Conservation (phyloP, 1,140 invertebrate species). For the Andricus grossulariae region DNA sequence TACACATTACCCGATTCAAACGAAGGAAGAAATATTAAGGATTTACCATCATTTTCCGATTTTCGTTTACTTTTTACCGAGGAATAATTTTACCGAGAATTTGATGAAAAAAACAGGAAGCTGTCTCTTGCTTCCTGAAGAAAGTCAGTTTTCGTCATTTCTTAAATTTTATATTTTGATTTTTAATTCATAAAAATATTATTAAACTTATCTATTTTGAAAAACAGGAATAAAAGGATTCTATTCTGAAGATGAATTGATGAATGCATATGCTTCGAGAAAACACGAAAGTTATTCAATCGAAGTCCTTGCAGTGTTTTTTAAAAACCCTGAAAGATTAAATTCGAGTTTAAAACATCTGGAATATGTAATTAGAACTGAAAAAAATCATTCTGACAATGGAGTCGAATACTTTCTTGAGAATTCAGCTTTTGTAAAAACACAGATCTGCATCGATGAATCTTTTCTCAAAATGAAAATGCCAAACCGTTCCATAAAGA, state of each 20-base stretch:
- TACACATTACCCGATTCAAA: conserved; percentile 55
- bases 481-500: conserved; percentile 39
- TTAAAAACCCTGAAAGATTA: conserved; percentile 50
- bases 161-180: conserved; percentile 32
- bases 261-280: conserved; percentile 55
- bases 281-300: conserved; percentile 40
- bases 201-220: conserved; percentile 18
- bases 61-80: conserved; percentile 62
- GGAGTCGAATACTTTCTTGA: not conserved
- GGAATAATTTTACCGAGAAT: conserved; percentile 50
- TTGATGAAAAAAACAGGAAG: conserved; percentile 54
- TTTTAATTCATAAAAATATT: conserved; percentile 3
- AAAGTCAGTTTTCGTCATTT: conserved; percentile 51
- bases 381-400: conserved; percentile 48
- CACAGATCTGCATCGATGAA: conserved; percentile 69
- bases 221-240: conserved; percentile 60
- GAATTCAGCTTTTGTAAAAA: conserved; percentile 57
- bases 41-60: conserved; percentile 35
- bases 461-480: conserved; percentile 57
- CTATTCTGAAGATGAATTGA: conserved; percentile 61
- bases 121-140: conserved; percentile 54
- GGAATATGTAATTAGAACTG: conserved; percentile 65
- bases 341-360: conserved; percentile 53
- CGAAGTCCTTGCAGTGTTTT: conserved; percentile 59
- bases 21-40: conserved; percentile 44